phyloP scores from a whole-genome alignment of 2,113 vertebrate genomes.

The Urocynchramus pylzowi region DNA sequence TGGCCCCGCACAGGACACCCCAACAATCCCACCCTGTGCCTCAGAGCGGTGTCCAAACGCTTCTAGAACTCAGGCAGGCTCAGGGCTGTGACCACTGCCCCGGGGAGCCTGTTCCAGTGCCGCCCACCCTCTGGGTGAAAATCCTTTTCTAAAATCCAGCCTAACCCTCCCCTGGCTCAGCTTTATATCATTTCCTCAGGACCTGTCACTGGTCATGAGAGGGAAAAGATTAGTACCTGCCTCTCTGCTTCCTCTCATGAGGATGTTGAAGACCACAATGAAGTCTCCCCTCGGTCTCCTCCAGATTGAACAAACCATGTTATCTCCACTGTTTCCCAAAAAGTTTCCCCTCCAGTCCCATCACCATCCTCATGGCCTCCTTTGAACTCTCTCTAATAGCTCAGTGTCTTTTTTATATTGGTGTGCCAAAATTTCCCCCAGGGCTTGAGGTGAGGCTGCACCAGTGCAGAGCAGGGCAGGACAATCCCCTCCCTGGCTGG shows the following conservation, averaged over 20 bases:
- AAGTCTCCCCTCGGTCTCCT: not conserved
- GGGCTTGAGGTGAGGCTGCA: not conserved
- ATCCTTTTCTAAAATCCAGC: no score
- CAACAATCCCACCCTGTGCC: no score
- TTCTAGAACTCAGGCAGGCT: not conserved
- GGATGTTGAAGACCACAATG: not conserved
- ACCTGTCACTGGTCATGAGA: no score
- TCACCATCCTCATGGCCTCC: no score
- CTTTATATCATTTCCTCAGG: not conserved
- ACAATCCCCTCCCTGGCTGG: not conserved
- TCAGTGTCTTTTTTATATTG: not conserved
- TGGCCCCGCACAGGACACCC: not conserved
- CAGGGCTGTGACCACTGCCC: not conserved
- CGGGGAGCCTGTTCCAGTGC: not conserved
- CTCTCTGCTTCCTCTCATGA: not conserved
- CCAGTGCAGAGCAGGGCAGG: not conserved
- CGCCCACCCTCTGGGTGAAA: accelerated
- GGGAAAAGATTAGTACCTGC: not conserved
- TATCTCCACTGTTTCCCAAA: not conserved
- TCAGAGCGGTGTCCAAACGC: accelerated
- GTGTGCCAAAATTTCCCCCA: not conserved
- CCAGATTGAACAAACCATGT: not conserved
- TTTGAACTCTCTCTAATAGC: not conserved
- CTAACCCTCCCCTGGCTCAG: not conserved
- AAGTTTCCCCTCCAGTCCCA: not conserved